Percentiles rank a stretch among this genome's conserved stretches.
These are phyloP conservation scores for Silurus lanzhouensis DNA, from an alignment of 2,797 vertebrate genomes.

Conservation along the genomic window DNA sequence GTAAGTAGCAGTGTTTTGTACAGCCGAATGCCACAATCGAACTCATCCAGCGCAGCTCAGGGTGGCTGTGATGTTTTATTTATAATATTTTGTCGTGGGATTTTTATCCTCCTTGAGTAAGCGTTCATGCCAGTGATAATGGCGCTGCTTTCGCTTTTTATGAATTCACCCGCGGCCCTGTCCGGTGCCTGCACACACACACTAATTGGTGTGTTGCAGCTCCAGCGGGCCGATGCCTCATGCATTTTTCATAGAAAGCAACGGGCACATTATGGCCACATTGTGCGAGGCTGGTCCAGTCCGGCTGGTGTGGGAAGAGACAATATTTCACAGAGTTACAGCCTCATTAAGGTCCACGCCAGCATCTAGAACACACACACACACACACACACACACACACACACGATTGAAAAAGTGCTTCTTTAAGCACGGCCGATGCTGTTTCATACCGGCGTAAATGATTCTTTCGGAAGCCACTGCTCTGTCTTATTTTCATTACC, in stretches of 20 bases:
- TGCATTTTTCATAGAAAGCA: conserved; percentile 80
- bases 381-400: not conserved
- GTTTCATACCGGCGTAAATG: conserved; percentile 23
- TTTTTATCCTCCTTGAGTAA: conserved; percentile 26
- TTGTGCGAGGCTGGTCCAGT: conserved; percentile 65
- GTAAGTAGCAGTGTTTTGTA: not conserved
- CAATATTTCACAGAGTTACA: conserved; percentile 66
- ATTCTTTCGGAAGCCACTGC: conserved; percentile 42
- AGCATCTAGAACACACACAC: conserved; percentile 34
- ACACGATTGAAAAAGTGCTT: conserved; percentile 38
- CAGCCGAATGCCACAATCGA: not conserved
- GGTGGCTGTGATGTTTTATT: conserved; percentile 29
- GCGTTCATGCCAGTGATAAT: conserved; percentile 20
- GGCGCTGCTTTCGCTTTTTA: conserved; percentile 70
- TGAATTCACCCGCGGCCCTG: conserved; percentile 71
- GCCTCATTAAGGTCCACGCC: conserved; percentile 64
- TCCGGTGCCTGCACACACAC: conserved; percentile 65
- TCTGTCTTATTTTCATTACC: conserved; percentile 48
- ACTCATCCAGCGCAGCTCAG: not conserved
- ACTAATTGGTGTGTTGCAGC: conserved; percentile 75
- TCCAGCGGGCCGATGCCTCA: conserved; percentile 66
- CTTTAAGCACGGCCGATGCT: conserved; percentile 52
- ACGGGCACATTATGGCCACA: conserved; percentile 71
- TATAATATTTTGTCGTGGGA: conserved; percentile 5
- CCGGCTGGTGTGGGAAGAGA: conserved; percentile 63